Base-by-base conservation (phyloP, 2,797 vertebrate genomes). In the Lacerta bilineata region DNA sequence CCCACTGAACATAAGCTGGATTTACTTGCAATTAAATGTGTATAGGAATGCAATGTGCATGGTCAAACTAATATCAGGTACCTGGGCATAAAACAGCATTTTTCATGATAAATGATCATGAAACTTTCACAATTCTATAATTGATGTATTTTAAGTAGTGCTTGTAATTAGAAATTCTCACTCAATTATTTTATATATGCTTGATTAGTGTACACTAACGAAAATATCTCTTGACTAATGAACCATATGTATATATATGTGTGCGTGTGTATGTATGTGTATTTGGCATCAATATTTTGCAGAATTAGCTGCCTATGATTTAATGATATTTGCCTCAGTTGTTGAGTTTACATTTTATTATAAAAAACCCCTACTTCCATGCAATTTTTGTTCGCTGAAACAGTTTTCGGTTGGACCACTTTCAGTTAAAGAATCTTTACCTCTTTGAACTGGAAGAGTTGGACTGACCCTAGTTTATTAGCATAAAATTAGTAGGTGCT, bases 241-340 rank as follows among this genome's bases (percentile, higher is more conserved):
- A 93, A 36, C 82, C 55, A 92, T 94, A 77, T 50, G 50, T 87
- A 91, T 90, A 94, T 91, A 94, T 95, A 3, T 74, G 8, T 80
- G 2, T 18, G 25, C 69, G 36, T 71, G 55, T 90, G 90, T 92
- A 33, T 33, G 95, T 94, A 93, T 93, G 94, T 90, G 94, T 76
- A 80, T 96, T 94, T 95, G 90, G 85, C 92, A 93, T 92, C 90
- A 86, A 88, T 93, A 86, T 92, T 93, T 93, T 93, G 93, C 94
- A 94, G 90, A 95, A 95, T 96, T 96, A 94, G 76, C 87, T 86
- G 20, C 90, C 89, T 95, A 59, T 11, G 93, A 80, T 93, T 77
- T 94, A 94, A 95, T 95, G 95, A 91, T 82, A 93, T 93, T 95
- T 95, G 77, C 83, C 88, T 94, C 87, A 92, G 36, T 93, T 95